These are phyloP conservation scores for Meiosimyza platycephala DNA, from an alignment of 2,888 invertebrate genomes.

Conservation along the genomic window DNA sequence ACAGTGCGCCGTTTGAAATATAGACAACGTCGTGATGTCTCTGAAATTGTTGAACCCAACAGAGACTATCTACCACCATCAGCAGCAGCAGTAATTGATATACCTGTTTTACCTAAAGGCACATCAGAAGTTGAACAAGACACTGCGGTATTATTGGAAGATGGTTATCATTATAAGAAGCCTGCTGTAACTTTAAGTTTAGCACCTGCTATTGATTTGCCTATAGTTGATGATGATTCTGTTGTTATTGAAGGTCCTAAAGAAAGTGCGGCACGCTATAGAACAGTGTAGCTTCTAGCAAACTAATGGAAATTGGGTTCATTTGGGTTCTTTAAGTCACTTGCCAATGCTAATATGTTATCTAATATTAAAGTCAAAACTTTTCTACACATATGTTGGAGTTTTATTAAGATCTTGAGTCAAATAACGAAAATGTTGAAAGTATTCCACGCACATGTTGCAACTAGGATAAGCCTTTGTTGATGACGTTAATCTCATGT, in stretches of 20 bases:
- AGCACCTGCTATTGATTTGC: neutral
- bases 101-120: constrained; percentile 43
- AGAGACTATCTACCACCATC: constrained; percentile 50
- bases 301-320: neutral
- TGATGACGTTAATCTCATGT: constrained; percentile 62
- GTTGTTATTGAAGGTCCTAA: constrained; percentile 5
- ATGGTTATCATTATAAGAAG: constrained; percentile 31
- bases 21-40: constrained; percentile 58
- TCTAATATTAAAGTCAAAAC: neutral
- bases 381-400: neutral
- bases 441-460: constrained; percentile 31
- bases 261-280: constrained; percentile 9
- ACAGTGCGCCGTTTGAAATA: constrained; percentile 56
- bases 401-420: neutral
- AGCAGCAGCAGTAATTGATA: constrained; percentile 46
- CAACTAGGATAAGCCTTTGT: constrained; percentile 58
- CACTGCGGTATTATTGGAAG: constrained; percentile 45
- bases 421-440: neutral
- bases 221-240: neutral
- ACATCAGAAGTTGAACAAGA: constrained; percentile 46
- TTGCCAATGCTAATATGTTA: neutral
- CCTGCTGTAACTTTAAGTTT: constrained; percentile 1
- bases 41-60: constrained; percentile 46
- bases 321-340: neutral
- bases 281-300: constrained; percentile 9